These are phyloP conservation scores for Hippopotamyrus pictus DNA, from an alignment of 2,797 vertebrate genomes.

Conservation along the genomic window DNA sequence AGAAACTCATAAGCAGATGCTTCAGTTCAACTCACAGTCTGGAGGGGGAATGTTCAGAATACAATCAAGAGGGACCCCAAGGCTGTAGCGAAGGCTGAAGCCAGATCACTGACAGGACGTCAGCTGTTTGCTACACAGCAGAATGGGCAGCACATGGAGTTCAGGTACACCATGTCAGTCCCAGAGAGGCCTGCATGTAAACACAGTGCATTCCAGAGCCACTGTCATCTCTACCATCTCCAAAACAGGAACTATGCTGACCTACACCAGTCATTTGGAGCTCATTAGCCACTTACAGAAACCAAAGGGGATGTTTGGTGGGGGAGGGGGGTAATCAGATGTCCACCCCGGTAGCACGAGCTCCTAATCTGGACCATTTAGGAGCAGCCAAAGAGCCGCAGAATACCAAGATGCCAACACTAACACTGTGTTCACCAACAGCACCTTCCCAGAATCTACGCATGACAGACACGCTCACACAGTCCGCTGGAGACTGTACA, in stretches of 20 bases:
- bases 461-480: neutral
- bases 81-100: neutral
- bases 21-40: neutral
- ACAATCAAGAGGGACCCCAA: neutral
- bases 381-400: neutral
- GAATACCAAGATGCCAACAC: neutral
- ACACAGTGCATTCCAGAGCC: slow-evolving; percentile 41
- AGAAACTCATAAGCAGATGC: neutral
- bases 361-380: neutral
- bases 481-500: neutral
- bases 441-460: neutral
- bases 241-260: slow-evolving; percentile 55
- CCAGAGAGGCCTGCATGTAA: neutral
- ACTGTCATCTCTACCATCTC: slow-evolving; percentile 47
- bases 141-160: neutral
- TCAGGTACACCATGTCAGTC: neutral
- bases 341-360: neutral
- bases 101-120: neutral
- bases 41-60: neutral
- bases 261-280: slow-evolving; percentile 44
- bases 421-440: neutral
- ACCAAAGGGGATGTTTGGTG: slow-evolving; percentile 11
- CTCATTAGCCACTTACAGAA: slow-evolving; percentile 21
- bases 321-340: neutral
- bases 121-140: neutral